These are phyloP conservation scores for Lamellibrachia luymesi DNA, from an alignment of 1,140 invertebrate genomes.

Conservation along the genomic window DNA sequence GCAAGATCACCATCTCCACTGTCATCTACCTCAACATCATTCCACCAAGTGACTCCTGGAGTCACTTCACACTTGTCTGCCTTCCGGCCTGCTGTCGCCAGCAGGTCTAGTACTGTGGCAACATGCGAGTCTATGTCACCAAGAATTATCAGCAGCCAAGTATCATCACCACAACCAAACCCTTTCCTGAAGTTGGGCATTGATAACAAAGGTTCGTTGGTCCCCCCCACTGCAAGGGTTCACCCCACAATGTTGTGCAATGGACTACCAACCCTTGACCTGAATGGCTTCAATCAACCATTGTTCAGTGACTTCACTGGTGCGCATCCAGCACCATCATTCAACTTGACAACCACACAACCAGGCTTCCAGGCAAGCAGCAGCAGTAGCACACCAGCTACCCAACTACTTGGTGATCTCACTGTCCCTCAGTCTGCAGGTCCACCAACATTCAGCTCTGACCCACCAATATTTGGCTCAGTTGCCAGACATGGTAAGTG, in stretches of 20 bases:
- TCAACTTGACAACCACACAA: neutral
- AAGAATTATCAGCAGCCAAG: neutral
- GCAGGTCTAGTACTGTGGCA: neutral
- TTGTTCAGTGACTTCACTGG: neutral
- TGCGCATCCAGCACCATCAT: neutral
- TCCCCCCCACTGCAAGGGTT: neutral
- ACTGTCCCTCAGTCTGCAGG: neutral
- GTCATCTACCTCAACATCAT: neutral
- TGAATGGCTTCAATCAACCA: neutral
- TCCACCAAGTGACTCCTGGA: neutral
- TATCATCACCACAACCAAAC: neutral
- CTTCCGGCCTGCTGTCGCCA: neutral
- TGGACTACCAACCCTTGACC: neutral
- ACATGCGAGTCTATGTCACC: neutral
- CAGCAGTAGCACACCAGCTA: neutral
- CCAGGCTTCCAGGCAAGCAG: neutral
- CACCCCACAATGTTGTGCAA: neutral
- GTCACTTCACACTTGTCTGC: neutral
- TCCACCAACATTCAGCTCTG: neutral
- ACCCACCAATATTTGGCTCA: conserved; percentile 4
- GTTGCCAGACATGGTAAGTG: neutral
- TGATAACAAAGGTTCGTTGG: neutral
- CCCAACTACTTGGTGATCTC: neutral
- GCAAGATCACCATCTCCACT: neutral
- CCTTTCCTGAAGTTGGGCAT: neutral